Evolutionary conservation across 2,888 invertebrate species (phyloP).

Genomic region (Netelia fuscicornis): DNA sequence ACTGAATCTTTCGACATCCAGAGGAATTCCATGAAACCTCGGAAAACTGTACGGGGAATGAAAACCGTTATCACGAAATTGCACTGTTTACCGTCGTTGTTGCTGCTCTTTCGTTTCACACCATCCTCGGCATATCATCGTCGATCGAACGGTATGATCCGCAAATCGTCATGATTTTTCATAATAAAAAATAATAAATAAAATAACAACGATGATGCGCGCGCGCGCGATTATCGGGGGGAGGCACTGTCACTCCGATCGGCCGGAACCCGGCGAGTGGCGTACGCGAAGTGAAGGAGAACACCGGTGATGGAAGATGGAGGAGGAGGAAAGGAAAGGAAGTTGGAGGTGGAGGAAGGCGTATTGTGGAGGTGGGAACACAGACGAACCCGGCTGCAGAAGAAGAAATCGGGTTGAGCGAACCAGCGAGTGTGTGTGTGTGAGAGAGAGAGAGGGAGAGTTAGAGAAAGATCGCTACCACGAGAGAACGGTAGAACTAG

Average conservation of each 20-base stretch:
- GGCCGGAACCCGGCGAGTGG: conserved; percentile 74
- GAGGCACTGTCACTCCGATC: conserved; percentile 76
- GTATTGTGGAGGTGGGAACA: conserved; percentile 68
- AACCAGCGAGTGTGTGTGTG: conserved; percentile 13
- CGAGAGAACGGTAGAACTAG: conserved; percentile 41
- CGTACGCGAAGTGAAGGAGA: conserved; percentile 74
- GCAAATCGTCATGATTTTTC: conserved; percentile 30
- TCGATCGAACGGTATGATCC: conserved; percentile 4
- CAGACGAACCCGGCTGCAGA: conserved; percentile 47
- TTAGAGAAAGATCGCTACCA: conserved; percentile 35
- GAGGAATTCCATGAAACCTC: conserved; percentile 28
- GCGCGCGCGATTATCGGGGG: conserved; percentile 47
- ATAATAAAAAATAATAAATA: not conserved
- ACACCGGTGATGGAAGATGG: conserved; percentile 58
- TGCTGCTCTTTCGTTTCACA: not conserved
- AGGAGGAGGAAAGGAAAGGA: conserved; percentile 64
- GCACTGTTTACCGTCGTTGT: conserved; percentile 34
- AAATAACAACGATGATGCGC: conserved; percentile 24
- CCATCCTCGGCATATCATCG: not conserved
- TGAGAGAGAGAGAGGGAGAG: conserved; percentile 26
- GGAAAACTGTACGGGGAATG: conserved; percentile 27
- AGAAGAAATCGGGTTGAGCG: conserved; percentile 50
- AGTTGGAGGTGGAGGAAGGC: conserved; percentile 62
- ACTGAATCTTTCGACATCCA: conserved; percentile 57
- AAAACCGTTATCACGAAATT: conserved; percentile 47